These are phyloP conservation scores for Lytechinus variegatus DNA, from an alignment of 35 echinoderm and acorn worm species.

Conservation along the genomic window DNA sequence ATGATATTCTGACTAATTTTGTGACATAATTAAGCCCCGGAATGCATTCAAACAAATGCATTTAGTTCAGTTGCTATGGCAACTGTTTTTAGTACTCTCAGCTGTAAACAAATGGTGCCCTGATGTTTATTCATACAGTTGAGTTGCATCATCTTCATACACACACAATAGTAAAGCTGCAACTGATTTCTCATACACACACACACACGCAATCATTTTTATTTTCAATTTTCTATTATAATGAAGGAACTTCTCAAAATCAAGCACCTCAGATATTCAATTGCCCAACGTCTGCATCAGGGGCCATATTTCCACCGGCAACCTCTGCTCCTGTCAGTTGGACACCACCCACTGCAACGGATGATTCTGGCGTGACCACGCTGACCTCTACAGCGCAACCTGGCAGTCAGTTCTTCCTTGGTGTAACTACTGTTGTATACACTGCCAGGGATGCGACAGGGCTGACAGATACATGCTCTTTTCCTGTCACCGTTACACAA, in stretches of 20 bases:
- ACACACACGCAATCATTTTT: not conserved
- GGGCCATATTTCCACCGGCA: not conserved
- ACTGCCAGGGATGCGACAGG: constrained; percentile 65
- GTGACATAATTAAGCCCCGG: too few relatives aligned
- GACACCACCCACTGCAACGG: constrained; percentile 64
- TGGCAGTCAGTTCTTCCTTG: constrained; percentile 53
- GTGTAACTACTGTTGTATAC: constrained; percentile 64
- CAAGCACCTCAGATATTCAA: not conserved
- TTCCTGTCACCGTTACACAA: constrained; percentile 54
- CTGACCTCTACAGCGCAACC: not conserved
- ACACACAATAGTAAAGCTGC: not conserved
- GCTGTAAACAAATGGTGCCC: too few relatives aligned
- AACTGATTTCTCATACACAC: too few relatives aligned
- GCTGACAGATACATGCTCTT: constrained; percentile 44
- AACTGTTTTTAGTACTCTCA: too few relatives aligned
- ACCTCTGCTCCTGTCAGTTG: constrained; percentile 24
- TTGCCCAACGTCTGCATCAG: not conserved
- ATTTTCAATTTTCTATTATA: not conserved
- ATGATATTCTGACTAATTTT: too few relatives aligned
- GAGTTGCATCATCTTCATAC: not conserved
- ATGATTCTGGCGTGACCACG: constrained; percentile 11
- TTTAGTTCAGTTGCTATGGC: too few relatives aligned
- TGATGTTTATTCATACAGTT: too few relatives aligned
- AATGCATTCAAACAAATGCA: too few relatives aligned
- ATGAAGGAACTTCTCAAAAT: not conserved